phyloP scores from a whole-genome alignment of 2,888 invertebrate species.

The Drosophila kambysellisi region DNA sequence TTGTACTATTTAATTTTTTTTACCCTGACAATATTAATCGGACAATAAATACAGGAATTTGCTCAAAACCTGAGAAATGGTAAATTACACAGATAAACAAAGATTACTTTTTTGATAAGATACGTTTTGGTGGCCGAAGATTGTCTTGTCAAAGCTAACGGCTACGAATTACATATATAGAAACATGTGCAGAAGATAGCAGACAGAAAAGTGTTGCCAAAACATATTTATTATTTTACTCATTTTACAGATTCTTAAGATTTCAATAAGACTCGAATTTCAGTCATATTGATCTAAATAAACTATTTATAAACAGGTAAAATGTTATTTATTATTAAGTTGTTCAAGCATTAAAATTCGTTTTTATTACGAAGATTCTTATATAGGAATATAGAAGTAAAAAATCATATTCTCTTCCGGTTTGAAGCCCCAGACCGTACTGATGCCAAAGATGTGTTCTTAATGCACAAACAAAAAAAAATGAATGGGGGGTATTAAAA shows the following conservation, averaged over 20 bases:
- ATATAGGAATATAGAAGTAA: background rate
- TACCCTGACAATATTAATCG: background rate
- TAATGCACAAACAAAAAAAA: background rate
- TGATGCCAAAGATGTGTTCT: background rate
- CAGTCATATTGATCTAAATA: background rate
- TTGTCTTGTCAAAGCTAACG: background rate
- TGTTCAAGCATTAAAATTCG: background rate
- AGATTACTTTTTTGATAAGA: no score
- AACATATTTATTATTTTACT: background rate
- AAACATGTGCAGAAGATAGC: background rate
- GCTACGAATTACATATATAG: no score
- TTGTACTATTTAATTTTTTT: background rate
- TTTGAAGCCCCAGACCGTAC: background rate
- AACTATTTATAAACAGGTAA: background rate
- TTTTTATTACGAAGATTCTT: background rate
- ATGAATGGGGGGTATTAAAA: no score
- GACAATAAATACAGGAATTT: background rate
- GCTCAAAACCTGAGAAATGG: background rate
- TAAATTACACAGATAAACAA: background rate
- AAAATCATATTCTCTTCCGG: background rate
- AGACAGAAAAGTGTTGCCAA: background rate
- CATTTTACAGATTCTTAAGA: background rate
- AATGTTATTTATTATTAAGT: background rate
- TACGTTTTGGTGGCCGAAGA: background rate
- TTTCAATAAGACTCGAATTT: background rate